Base-by-base conservation (phyloP, 2,888 invertebrate genomes). In the Nemotelus pantherinus region DNA sequence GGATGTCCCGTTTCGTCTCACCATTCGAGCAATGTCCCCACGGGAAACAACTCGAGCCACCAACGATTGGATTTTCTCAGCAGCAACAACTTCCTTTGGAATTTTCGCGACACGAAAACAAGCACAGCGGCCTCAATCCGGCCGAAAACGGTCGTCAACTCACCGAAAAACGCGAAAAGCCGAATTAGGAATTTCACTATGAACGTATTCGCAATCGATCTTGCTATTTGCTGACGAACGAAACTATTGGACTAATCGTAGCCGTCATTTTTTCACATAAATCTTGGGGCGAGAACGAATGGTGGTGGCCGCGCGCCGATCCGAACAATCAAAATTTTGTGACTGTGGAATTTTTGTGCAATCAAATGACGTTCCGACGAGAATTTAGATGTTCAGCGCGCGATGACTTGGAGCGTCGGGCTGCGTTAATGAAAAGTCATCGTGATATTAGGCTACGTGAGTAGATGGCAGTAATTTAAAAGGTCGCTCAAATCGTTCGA, bases 241-340 rank as follows among this genome's bases (percentile, higher is more conserved):
- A 7, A 25, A 25, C 25, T 25, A 25, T 25, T 25, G 25, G 25
- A 25, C 1, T 25, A 25, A 25, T 67, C 71, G 44, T 7, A 45
- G 72, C 72, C 72, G 72, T 72, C 72, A 72, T 72, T 25, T 72
- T 72, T 72, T 43, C 70, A 70, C 70, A 70, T 55, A 70, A 70
- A 70, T 43, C 70, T 25, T 25, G 44, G 55, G 70, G 39, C 55
- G 72, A 58, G 72, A 72, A 58, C 25, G 25, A 25, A 45, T 45
- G 44, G 43, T 63, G 57, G 39, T 45, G 72, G 41, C 44, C n/a
- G 39, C 72, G 72, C 72, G 41, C 72, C 55, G 70, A 45, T 70
- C 53, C n/a, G 43, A n/a, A 43, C 58, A 72, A 58, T 58, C 10
- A 58, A 45, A 71, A 72, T 57, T 70, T 72, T 58, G 58, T 72